Conservation (phyloP, 2,888 invertebrate genomes). For the Ceriagrion tenellum region DNA sequence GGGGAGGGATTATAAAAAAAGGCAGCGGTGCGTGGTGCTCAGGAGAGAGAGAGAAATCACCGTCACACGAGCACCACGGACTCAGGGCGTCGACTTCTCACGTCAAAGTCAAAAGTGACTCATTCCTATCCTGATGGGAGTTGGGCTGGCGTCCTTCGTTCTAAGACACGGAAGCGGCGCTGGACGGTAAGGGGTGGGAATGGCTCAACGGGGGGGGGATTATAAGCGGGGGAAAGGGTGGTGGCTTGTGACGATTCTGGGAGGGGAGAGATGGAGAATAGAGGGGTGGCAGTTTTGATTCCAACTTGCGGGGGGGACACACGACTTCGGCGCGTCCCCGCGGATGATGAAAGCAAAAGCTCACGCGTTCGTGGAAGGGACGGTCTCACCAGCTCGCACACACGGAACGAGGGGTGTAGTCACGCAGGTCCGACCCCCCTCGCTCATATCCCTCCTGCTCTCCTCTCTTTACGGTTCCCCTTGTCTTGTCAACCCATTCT, state of each 20-base stretch:
- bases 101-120: slow-evolving; percentile 24
- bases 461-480: not conserved
- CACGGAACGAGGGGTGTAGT: not conserved
- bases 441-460: not conserved
- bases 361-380: not conserved
- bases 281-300: not conserved
- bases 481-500: not conserved
- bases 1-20: not conserved
- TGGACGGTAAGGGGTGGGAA: not conserved
- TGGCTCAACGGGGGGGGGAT: not conserved
- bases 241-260: not conserved
- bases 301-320: not conserved
- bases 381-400: not conserved
- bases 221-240: too few relatives aligned
- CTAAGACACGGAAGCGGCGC: not conserved
- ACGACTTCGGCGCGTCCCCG: not conserved
- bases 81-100: not conserved
- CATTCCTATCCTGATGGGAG: not conserved
- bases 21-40: slow-evolving; percentile 2
- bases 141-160: not conserved
- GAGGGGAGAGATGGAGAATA: not conserved
- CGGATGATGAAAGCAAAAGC: not conserved
- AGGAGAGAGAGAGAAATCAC: not conserved
- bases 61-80: not conserved
- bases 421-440: not conserved